Conservation (phyloP, 23 tunicate species). For the Trididemnum clinides region DNA sequence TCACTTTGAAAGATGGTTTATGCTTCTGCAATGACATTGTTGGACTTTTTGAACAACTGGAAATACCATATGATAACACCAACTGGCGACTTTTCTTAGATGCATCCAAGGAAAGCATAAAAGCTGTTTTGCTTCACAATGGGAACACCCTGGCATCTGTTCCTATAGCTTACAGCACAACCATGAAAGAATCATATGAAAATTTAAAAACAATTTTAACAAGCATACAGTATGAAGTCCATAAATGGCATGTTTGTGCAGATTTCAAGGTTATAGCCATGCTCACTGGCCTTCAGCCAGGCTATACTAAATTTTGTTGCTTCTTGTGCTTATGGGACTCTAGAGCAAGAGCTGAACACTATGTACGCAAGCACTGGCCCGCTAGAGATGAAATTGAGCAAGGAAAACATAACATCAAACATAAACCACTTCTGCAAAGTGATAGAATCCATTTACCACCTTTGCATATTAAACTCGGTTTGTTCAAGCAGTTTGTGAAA, state of each 20-base stretch:
- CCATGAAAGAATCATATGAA: slow-evolving; percentile 26
- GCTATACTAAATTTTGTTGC: slow-evolving; percentile 21
- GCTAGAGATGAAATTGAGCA: slow-evolving; percentile 22
- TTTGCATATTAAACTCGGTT: slow-evolving; percentile 11
- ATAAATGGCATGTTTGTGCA: slow-evolving; percentile 11
- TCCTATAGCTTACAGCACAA: slow-evolving; percentile 8
- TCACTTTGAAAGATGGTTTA: neutral
- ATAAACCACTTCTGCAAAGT: slow-evolving; percentile 16
- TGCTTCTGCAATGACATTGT: slow-evolving; percentile 17
- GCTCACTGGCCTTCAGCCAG: slow-evolving; percentile 23
- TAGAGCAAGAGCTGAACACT: slow-evolving; percentile 14
- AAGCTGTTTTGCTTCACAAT: slow-evolving; percentile 17
- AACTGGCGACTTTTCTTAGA: slow-evolving; percentile 8
- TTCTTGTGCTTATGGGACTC: slow-evolving; percentile 3
- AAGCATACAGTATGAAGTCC: neutral
- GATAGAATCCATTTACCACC: slow-evolving; percentile 9
- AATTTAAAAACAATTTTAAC: slow-evolving; percentile 6
- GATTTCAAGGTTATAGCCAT: slow-evolving; percentile 14
- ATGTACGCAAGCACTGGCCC: slow-evolving; percentile 13
- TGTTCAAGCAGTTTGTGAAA: slow-evolving; percentile 17
- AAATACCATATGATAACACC: slow-evolving; percentile 20
- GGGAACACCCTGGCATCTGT: slow-evolving; percentile 3
- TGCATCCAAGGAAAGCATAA: slow-evolving; percentile 18
- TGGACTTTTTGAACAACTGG: slow-evolving; percentile 9
- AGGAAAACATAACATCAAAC: slow-evolving; percentile 16